Percentiles rank a stretch among this genome's conserved stretches.
These are phyloP conservation scores for Heterohyrax brucei DNA, from an alignment of 2,797 vertebrate genomes.

Conservation along the genomic window DNA sequence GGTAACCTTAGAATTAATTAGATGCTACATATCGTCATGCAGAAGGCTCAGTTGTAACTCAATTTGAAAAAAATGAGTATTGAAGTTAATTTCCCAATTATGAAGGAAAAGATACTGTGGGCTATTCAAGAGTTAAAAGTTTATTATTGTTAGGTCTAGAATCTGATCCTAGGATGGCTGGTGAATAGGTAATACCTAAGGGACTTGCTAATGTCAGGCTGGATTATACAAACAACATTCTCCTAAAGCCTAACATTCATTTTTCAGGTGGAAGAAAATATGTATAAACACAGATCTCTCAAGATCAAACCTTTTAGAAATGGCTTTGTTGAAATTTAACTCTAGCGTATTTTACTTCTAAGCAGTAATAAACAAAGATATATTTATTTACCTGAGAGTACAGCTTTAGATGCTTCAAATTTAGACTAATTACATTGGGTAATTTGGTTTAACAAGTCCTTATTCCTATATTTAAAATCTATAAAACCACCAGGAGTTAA, in stretches of 20 bases:
- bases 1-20: constrained; percentile 25
- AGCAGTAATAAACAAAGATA: neutral
- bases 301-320: constrained; percentile 45
- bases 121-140: neutral
- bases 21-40: neutral
- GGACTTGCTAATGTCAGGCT: neutral
- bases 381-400: neutral
- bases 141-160: neutral
- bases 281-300: constrained; percentile 42
- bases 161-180: neutral
- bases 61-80: constrained; percentile 39
- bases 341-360: neutral
- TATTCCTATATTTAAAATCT: neutral
- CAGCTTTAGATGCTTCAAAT: neutral
- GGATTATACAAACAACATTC: constrained; percentile 32
- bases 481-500: neutral
- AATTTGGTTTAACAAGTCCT: neutral
- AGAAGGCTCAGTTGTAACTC: constrained; percentile 14
- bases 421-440: neutral
- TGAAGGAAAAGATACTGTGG: constrained; percentile 16
- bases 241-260: neutral
- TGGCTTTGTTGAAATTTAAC: constrained; percentile 41
- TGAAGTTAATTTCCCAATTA: constrained; percentile 41
- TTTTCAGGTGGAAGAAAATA: constrained; percentile 40
- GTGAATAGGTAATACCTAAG: neutral